Percentiles rank a stretch among this genome's conserved stretches.
phyloP scores from a whole-genome alignment of 1,140 invertebrate genomes.

The Tachypleus tridentatus region DNA sequence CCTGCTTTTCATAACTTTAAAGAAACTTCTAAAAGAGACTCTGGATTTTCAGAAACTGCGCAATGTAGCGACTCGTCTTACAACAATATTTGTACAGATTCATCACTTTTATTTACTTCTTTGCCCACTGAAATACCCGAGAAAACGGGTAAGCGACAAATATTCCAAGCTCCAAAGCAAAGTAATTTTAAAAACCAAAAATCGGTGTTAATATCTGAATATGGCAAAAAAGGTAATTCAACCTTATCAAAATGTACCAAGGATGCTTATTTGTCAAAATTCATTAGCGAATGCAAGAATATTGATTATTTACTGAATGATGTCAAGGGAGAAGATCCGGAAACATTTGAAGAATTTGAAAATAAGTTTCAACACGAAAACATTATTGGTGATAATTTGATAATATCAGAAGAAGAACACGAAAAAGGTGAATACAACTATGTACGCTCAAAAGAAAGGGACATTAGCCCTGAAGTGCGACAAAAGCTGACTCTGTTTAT shows the following conservation, averaged over 20 bases:
- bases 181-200: too few relatives aligned
- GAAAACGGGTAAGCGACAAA: not conserved
- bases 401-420: not conserved
- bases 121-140: not conserved
- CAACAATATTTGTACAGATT: not conserved
- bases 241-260: not conserved
- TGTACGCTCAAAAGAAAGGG: not conserved
- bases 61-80: not conserved
- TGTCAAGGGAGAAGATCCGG: not conserved
- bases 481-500: not conserved
- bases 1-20: not conserved
- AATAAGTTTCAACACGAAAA: conserved; percentile 5
- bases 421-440: not conserved
- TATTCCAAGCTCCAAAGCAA: not conserved
- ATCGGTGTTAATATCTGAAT: not conserved
- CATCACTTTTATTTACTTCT: not conserved
- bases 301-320: conserved; percentile 10
- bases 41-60: not conserved
- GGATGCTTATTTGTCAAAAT: not conserved
- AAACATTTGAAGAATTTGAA: conserved; percentile 17
- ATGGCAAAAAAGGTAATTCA: not conserved
- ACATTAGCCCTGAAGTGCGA: not conserved
- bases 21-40: conserved; percentile 8
- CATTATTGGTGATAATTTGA: not conserved
- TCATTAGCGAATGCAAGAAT: conserved; percentile 9